Conservation (phyloP, 2,113 vertebrate species). For the Pedetes capensis region DNA sequence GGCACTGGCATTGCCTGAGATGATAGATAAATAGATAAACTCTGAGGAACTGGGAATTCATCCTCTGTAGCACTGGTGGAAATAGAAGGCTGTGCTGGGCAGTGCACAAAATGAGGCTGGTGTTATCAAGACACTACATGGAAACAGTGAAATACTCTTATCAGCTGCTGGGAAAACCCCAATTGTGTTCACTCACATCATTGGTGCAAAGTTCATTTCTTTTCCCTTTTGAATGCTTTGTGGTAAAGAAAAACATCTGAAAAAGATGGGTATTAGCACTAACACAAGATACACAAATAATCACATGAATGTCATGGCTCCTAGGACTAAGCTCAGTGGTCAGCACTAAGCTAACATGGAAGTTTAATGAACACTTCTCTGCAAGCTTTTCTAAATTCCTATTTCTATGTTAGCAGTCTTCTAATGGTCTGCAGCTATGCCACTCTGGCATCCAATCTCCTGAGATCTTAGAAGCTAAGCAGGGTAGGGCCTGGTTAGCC, state of each 20-base stretch:
- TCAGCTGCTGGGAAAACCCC: constrained; percentile 29
- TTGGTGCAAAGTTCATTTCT: constrained; percentile 14
- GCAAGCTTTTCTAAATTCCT: neutral
- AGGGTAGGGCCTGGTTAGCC: too few relatives aligned
- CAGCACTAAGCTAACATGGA: neutral
- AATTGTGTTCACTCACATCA: constrained; percentile 4
- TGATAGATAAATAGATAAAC: constrained; percentile 54
- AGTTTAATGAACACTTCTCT: neutral
- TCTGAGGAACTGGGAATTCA: constrained; percentile 44
- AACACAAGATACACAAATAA: neutral
- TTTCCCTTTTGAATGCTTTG: constrained; percentile 28
- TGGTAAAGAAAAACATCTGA: constrained; percentile 36
- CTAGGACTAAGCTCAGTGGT: neutral
- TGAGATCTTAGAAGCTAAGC: too few relatives aligned
- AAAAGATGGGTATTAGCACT: constrained; percentile 6
- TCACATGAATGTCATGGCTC: neutral
- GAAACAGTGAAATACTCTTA: constrained; percentile 56
- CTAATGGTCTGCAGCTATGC: too few relatives aligned
- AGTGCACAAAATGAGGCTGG: constrained; percentile 47
- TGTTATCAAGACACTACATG: neutral
- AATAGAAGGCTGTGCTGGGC: constrained; percentile 40
- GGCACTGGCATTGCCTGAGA: constrained; percentile 54
- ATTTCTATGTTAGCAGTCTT: neutral
- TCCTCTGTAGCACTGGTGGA: constrained; percentile 59
- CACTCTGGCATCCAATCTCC: too few relatives aligned